Base-by-base conservation (phyloP, 2,888 invertebrate genomes). In the Nebria salina region DNA sequence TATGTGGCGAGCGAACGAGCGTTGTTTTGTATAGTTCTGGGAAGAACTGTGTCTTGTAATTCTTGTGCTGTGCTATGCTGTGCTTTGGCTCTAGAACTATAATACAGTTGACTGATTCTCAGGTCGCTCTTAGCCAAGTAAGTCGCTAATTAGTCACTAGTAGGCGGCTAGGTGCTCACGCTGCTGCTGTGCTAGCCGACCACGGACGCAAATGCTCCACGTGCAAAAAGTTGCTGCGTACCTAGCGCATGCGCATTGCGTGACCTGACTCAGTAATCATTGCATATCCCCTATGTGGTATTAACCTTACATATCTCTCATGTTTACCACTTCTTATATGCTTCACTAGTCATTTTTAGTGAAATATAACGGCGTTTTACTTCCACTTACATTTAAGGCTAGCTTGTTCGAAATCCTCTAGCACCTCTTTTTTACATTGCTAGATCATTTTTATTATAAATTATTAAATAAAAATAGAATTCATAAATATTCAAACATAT, bases 101-200 rank as follows among this genome's bases (percentile, higher is more conserved):
- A 9, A 42, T 9, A 11, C 75, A 64, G 64, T 43, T 78, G 72
- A 78, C 73, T 77, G 78, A 78, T 65, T 73, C 66, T 74, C 70
- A 80, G 64, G 68, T 26, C 43, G 75, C 64, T 25, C 75, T 70
- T 64, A 65, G 41, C 80, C 80, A 80, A 75, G 80, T 80, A 68
- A 75, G 80, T 80, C 80, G 75, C 80, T 80, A 80, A 80, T 80
- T 80, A 80, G 80, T 80, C 80, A 80, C 80, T 80, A 80, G 80
- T 80, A 80, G 80, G 80, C 80, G 80, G 80, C 72, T 80, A 80
- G 79, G 80, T 70, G 80, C 80, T 64, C 75, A 26, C 70, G 11
- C 25, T 20, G 5, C 15, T 25, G 66, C n/a, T 34, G 34, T 7
- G n/a, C 70, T 25, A 70, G 70, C 70, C 70, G 34, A 25, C 26